Percentiles rank a stretch among this genome's conserved stretches.
Evolutionary conservation across 2,113 vertebrate genomes (phyloP).

Genomic region (Aegithalos caudatus): DNA sequence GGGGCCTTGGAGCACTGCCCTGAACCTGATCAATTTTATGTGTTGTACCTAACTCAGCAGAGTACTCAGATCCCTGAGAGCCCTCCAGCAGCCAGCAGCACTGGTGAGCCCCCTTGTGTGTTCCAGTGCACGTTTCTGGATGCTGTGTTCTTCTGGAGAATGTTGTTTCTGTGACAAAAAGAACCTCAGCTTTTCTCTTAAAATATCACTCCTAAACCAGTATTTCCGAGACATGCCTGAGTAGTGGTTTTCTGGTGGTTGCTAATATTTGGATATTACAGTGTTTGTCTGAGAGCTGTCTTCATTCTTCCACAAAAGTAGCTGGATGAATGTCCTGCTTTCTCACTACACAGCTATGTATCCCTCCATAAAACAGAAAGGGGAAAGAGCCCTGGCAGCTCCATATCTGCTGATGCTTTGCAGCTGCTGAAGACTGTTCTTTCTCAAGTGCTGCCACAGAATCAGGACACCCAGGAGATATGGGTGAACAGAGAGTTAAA

Average conservation of each 20-base stretch:
- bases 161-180: neutral
- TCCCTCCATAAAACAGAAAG: neutral
- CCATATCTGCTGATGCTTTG: neutral
- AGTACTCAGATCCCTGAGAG: neutral
- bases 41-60: neutral
- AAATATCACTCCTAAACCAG: neutral
- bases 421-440: slow-evolving; percentile 14
- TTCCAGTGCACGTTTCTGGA: neutral
- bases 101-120: neutral
- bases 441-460: neutral
- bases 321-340: slow-evolving; percentile 29
- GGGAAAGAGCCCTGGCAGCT: neutral
- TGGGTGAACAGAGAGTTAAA: neutral
- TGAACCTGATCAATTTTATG: neutral
- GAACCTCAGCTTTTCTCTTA: neutral
- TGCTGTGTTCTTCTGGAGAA: neutral
- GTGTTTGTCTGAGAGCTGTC: slow-evolving; percentile 39
- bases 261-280: slow-evolving; percentile 47
- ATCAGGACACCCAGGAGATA: neutral
- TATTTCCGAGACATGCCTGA: neutral
- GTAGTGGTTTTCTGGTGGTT: neutral
- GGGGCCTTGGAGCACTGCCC: neutral
- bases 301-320: neutral
- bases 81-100: neutral
- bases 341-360: slow-evolving; percentile 59